Evolutionary conservation across 2,797 vertebrate species (phyloP).

Genomic region (Micromesistius poutassou): DNA sequence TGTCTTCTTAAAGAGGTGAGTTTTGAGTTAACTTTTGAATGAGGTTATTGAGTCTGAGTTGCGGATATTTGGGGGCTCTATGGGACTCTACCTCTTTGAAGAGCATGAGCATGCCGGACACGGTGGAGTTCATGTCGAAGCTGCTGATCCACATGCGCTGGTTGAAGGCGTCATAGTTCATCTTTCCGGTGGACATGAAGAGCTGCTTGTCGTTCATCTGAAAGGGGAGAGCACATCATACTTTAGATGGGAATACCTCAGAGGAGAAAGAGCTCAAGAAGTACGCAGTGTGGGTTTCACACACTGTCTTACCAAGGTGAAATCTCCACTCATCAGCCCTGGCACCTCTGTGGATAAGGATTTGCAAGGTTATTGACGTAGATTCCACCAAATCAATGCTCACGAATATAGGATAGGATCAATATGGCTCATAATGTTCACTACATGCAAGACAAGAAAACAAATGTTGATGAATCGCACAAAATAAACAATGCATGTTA

Average conservation of each 20-base stretch:
- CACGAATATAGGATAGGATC: background rate
- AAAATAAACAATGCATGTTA: background rate
- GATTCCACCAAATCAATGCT: background rate
- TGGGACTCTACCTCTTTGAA: slow-evolving; percentile 31
- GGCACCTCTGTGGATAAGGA: slow-evolving; percentile 30
- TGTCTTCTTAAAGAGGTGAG: no score
- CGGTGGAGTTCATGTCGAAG: background rate
- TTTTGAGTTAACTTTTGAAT: no score
- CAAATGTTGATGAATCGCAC: background rate
- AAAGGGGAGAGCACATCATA: background rate
- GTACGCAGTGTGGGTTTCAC: background rate
- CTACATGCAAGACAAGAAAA: no score
- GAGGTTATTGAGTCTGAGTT: no score
- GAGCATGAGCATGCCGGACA: slow-evolving; percentile 41
- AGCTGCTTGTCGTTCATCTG: slow-evolving; percentile 21
- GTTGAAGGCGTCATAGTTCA: slow-evolving; percentile 36
- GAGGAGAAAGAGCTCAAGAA: background rate
- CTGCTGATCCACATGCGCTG: slow-evolving; percentile 29
- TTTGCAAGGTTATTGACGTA: background rate
- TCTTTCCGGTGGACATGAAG: slow-evolving; percentile 14
- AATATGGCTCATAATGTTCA: background rate
- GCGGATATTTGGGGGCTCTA: no score
- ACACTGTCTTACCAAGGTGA: slow-evolving; percentile 38
- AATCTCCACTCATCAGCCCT: slow-evolving; percentile 34
- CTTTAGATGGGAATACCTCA: background rate